phyloP scores from a whole-genome alignment of 2,888 invertebrate genomes.

The Lycaena phlaeas region DNA sequence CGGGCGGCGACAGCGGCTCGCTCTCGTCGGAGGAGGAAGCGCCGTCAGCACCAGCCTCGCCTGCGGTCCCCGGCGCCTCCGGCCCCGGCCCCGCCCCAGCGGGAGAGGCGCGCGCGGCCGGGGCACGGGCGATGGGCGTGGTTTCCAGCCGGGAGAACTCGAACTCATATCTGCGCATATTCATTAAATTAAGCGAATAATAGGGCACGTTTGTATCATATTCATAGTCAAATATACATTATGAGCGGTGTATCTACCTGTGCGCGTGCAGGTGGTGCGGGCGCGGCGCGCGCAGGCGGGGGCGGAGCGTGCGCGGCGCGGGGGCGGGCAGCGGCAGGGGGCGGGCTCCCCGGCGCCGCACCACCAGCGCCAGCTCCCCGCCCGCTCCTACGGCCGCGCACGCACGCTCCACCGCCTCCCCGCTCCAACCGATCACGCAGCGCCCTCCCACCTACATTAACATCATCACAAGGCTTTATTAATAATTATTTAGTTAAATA shows the following conservation, averaged over 20 bases:
- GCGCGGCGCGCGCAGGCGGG: constrained; percentile 17
- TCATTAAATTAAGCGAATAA: too few species aligned
- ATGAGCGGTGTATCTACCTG: constrained; percentile 11
- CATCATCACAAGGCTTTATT: too few species aligned
- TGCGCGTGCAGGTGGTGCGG: constrained; percentile 15
- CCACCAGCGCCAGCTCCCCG: constrained; percentile 26
- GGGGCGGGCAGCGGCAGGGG: constrained; percentile 27
- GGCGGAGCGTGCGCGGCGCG: constrained; percentile 22
- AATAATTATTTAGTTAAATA: too few species aligned
- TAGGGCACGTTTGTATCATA: too few species aligned
- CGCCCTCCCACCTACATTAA: constrained; percentile 36
- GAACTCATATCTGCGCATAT: constrained; percentile 19
- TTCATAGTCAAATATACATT: too few species aligned
- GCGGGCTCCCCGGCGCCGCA: constrained; percentile 32
- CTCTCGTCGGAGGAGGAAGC: constrained; percentile 41
- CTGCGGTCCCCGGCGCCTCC: constrained; percentile 15
- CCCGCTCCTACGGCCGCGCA: constrained; percentile 20
- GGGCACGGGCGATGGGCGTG: not conserved
- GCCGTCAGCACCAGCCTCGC: constrained; percentile 16
- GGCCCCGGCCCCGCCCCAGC: constrained; percentile 15
- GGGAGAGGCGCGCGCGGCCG: constrained; percentile 9
- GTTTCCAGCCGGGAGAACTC: constrained; percentile 13
- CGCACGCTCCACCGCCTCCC: constrained; percentile 30
- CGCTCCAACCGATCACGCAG: constrained; percentile 53
- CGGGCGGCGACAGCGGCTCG: constrained; percentile 57